These are phyloP conservation scores for Percina caprodes DNA, from an alignment of 2,113 vertebrate genomes.

Conservation along the genomic window DNA sequence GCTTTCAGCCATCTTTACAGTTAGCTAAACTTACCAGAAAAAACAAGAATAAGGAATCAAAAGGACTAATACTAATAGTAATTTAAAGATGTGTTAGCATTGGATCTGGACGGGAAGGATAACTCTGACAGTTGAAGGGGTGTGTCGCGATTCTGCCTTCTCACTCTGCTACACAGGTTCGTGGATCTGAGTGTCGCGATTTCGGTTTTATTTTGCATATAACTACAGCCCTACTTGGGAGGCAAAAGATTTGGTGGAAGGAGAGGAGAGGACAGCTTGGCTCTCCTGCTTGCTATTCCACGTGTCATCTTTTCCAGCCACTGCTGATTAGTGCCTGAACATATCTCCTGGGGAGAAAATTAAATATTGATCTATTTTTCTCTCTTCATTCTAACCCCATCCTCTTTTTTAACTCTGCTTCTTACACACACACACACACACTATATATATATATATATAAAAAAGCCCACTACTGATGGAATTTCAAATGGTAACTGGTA, in stretches of 20 bases:
- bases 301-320: conserved; percentile 82
- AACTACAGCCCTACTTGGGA: neutral
- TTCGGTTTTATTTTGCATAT: too few relatives aligned
- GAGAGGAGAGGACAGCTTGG: conserved; percentile 48
- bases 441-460: conserved; percentile 42
- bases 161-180: too few relatives aligned
- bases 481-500: conserved; percentile 67
- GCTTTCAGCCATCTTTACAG: too few relatives aligned
- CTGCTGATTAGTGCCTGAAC: conserved; percentile 82
- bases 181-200: too few relatives aligned
- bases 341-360: conserved; percentile 85
- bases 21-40: too few relatives aligned
- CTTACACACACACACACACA: neutral
- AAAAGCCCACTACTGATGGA: conserved; percentile 58
- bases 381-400: conserved; percentile 59
- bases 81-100: too few relatives aligned
- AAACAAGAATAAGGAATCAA: too few relatives aligned
- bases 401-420: conserved; percentile 5
- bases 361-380: conserved; percentile 87
- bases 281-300: conserved; percentile 81
- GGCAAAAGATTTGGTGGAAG: conserved; percentile 46
- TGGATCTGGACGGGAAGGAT: too few relatives aligned
- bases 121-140: too few relatives aligned
- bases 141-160: too few relatives aligned
- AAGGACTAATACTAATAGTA: too few relatives aligned